Conservation (phyloP, 1,140 invertebrate genomes). For the Hylyphantes graminicola region DNA sequence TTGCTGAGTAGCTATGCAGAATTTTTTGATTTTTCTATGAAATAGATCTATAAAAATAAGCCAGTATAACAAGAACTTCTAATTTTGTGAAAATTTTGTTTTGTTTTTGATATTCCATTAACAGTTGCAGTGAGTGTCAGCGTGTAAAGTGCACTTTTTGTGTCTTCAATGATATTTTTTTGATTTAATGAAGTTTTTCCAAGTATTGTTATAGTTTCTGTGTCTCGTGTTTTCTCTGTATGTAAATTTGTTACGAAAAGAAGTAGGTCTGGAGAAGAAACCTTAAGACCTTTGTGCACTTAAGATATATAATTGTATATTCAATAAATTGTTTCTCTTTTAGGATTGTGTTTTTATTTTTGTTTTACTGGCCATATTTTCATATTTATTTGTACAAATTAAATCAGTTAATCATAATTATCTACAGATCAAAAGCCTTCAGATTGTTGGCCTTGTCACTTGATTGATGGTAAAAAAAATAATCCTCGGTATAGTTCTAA, state of each 20-base stretch:
- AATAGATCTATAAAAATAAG: conserved; percentile 14
- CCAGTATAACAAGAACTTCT: conserved; percentile 27
- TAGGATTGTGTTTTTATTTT: background rate
- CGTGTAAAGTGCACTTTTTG: no score
- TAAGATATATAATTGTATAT: conserved; percentile 45
- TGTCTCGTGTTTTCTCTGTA: background rate
- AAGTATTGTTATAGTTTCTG: background rate
- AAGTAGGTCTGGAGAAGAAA: conserved; percentile 1
- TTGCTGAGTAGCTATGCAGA: conserved; percentile 27
- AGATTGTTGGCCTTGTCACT: background rate
- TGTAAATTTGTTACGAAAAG: conserved; percentile 18
- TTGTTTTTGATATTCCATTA: background rate
- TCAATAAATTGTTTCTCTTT: conserved; percentile 55
- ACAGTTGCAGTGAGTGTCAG: no score
- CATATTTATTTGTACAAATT: background rate
- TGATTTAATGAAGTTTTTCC: no score
- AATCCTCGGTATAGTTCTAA: no score
- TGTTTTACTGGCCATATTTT: background rate
- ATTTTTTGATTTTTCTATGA: conserved; percentile 11
- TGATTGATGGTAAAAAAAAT: background rate
- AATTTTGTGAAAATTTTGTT: conserved; percentile 3
- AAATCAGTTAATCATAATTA: background rate
- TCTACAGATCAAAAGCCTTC: background rate
- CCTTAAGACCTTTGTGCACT: conserved; percentile 13
- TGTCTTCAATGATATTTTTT: no score